Evolutionary conservation across 2,797 vertebrate species (phyloP).

Genomic region (Myripristis jacobus): DNA sequence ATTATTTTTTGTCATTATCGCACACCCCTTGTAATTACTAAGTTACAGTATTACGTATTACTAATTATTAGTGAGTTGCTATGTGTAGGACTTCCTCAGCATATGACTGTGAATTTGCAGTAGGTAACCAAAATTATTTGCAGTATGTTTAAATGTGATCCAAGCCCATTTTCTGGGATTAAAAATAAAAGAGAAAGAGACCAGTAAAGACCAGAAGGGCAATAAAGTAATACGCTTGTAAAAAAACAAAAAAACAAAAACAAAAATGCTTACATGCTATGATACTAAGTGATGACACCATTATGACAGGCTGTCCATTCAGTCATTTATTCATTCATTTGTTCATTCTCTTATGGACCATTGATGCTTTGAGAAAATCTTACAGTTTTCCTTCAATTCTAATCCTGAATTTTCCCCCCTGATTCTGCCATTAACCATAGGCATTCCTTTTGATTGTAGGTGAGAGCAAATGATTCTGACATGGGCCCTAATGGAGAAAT

Average conservation of each 20-base stretch:
- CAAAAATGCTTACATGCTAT: conserved; percentile 32
- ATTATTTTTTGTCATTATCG: too few species aligned
- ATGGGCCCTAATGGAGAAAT: conserved; percentile 97
- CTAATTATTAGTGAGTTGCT: conserved; percentile 21
- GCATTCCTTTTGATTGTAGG: conserved; percentile 81
- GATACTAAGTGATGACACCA: conserved; percentile 40
- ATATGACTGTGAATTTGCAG: conserved; percentile 38
- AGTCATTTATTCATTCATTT: conserved; percentile 29
- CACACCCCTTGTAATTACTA: too few species aligned
- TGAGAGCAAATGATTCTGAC: conserved; percentile 97
- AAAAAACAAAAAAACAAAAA: conserved; percentile 58
- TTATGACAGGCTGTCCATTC: background rate
- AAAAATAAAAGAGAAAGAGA: conserved; percentile 8
- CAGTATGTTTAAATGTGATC: conserved; percentile 43
- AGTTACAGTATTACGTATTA: too few species aligned
- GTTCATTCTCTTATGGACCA: conserved; percentile 32
- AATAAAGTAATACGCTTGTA: conserved; percentile 35
- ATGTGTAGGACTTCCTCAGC: conserved; percentile 53
- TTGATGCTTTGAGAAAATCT: conserved; percentile 34
- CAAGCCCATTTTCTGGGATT: conserved; percentile 17
- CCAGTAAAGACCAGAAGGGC: conserved; percentile 17
- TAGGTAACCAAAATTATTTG: conserved; percentile 30
- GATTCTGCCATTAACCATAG: conserved; percentile 53
- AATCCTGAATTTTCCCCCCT: conserved; percentile 22
- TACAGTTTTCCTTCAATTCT: conserved; percentile 30